These are phyloP conservation scores for Urosaurus nigricauda DNA, from an alignment of 2,797 vertebrate species.

Conservation along the genomic window DNA sequence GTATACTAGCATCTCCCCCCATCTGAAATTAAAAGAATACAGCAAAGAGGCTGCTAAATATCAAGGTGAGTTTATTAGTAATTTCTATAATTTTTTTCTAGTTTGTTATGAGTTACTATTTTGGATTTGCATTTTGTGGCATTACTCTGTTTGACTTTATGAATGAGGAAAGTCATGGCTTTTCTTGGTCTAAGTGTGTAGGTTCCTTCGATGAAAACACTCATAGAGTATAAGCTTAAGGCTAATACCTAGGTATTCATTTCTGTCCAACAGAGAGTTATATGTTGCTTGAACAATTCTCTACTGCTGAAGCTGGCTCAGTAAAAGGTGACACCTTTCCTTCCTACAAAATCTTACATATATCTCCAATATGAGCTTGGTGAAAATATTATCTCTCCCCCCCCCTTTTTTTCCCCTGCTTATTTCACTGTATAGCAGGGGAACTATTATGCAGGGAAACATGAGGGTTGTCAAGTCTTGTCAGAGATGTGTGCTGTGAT, in stretches of 20 bases:
- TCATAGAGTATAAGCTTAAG: constrained; percentile 11
- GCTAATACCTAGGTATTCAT: neutral
- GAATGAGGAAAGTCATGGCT: constrained; percentile 9
- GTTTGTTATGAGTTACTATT: neutral
- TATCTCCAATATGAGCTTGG: neutral
- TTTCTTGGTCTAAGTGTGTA: neutral
- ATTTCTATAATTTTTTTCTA: neutral
- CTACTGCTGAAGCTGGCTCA: constrained; percentile 3
- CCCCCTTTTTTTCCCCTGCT: no score
- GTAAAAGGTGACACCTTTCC: constrained; percentile 10
- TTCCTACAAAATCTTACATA: neutral
- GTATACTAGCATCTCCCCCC: neutral
- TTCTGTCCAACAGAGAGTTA: constrained; percentile 15
- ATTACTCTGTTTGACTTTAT: neutral
- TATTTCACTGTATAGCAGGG: neutral
- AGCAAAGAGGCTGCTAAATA: neutral
- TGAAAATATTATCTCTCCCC: no score
- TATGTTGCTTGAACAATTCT: constrained; percentile 14
- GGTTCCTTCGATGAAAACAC: neutral
- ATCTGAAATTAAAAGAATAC: neutral
- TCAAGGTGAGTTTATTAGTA: neutral
- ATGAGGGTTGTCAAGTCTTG: neutral
- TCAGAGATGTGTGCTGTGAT: neutral
- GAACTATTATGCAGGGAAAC: neutral
- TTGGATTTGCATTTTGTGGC: neutral